A percentile compares a stretch with the other conserved stretches of the same genome.
Evolutionary conservation across 2,888 invertebrate genomes (phyloP).

Genomic region (Eustalomyia histrio): DNA sequence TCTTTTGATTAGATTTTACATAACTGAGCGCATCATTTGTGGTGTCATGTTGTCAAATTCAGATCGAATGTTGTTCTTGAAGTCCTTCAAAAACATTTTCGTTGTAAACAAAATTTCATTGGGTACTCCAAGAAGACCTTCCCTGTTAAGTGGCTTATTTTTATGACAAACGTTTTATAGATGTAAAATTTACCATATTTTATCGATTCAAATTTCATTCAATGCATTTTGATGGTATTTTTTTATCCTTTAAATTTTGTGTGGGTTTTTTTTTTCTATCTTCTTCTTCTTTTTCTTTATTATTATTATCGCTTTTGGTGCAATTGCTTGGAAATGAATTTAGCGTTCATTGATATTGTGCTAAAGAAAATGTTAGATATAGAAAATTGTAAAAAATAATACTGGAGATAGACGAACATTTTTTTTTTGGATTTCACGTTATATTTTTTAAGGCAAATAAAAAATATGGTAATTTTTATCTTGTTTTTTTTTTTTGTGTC

Average conservation of each 20-base stretch:
- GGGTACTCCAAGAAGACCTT: no score
- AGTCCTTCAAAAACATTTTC: no score
- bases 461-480: constrained; percentile 43
- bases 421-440: constrained; percentile 10
- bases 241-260: not conserved
- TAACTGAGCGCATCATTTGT: no score
- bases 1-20: no score
- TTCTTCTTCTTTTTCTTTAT: no score
- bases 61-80: no score
- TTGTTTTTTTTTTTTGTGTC: not conserved
- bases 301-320: constrained; percentile 40
- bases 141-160: not conserved
- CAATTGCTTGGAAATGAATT: constrained; percentile 66
- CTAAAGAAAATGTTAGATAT: not conserved
- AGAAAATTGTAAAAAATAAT: not conserved
- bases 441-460: not conserved
- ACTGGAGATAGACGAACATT: constrained; percentile 9
- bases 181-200: constrained; percentile 18
- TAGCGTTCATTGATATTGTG: constrained; percentile 56
- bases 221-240: constrained; percentile 22
- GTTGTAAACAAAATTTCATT: no score
- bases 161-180: constrained; percentile 12
- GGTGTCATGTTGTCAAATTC: no score
- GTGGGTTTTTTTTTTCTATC: not conserved
- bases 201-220: constrained; percentile 13